These are phyloP conservation scores for Brachionus rotundiformis DNA, from an alignment of 1,140 invertebrate species.

Conservation along the genomic window DNA sequence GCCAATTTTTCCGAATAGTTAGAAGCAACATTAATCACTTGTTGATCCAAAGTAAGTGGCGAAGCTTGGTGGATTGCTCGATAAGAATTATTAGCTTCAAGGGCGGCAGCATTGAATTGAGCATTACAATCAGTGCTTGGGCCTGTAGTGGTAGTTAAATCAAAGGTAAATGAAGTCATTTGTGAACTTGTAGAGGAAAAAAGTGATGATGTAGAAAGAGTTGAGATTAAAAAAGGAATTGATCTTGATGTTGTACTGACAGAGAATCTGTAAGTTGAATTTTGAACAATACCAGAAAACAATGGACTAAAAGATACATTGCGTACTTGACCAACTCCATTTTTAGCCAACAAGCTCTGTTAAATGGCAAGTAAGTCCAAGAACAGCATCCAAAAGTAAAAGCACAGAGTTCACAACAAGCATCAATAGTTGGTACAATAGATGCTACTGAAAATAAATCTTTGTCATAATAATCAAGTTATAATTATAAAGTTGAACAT, in stretches of 20 bases:
- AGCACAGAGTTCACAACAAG: not conserved
- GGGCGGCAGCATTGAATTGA: not conserved
- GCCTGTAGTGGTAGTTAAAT: not conserved
- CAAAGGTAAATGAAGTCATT: not conserved
- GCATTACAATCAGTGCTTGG: not conserved
- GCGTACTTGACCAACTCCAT: not conserved
- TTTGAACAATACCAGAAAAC: not conserved
- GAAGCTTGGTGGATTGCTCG: not conserved
- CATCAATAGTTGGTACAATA: not conserved
- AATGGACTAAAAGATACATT: not conserved
- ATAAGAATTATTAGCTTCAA: not conserved
- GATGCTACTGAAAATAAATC: not conserved
- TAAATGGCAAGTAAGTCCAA: not conserved
- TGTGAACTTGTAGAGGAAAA: too few species aligned
- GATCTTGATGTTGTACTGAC: too few species aligned
- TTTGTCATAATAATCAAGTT: slow-evolving; percentile 32
- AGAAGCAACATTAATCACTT: not conserved
- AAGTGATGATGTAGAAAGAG: not conserved
- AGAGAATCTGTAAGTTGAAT: too few species aligned
- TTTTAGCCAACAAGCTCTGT: slow-evolving; percentile 36
- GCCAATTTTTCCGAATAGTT: too few species aligned
- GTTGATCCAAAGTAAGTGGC: not conserved
- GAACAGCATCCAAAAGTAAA: not conserved
- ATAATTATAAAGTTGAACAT: not conserved
- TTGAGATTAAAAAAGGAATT: too few species aligned